phyloP scores from a whole-genome alignment of 1,140 invertebrate species.

The Drosophila tristis region DNA sequence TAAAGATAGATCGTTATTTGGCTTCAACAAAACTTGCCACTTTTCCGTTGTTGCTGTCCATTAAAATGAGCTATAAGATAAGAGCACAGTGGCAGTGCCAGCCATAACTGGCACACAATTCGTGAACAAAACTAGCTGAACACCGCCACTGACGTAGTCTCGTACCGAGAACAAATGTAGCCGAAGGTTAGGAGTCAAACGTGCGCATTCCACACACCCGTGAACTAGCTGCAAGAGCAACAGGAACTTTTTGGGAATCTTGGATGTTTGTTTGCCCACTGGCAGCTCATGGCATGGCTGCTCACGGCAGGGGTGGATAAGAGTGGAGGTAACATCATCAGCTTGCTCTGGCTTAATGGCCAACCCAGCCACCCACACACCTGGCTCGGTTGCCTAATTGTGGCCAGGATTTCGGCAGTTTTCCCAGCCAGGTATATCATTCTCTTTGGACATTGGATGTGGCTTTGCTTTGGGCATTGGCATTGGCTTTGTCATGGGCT shows the following conservation, averaged over 20 bases:
- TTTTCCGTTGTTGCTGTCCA: conserved; percentile 1
- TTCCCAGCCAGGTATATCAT: conserved; percentile 14
- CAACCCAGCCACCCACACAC: conserved; percentile 14
- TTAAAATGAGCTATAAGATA: conserved; percentile 30
- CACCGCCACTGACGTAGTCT: conserved; percentile 32
- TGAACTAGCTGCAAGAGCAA: conserved; percentile 28
- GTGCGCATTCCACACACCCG: conserved; percentile 4
- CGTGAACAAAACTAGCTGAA: conserved; percentile 28
- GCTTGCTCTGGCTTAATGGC: conserved; percentile 16
- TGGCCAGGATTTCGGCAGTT: conserved; percentile 49
- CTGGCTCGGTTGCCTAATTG: conserved; percentile 59
- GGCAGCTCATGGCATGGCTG: conserved; percentile 24
- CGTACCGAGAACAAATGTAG: conserved; percentile 27
- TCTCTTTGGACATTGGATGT: conserved; percentile 28
- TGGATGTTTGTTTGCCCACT: conserved; percentile 58
- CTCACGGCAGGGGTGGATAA: conserved; percentile 22
- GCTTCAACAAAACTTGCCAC: conserved; percentile 3
- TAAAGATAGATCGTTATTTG: conserved; percentile 24
- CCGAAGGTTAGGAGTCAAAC: conserved; percentile 46
- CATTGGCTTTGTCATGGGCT: conserved; percentile 31
- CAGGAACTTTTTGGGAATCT: conserved; percentile 54
- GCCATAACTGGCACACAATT: conserved; percentile 42
- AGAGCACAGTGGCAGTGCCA: background rate
- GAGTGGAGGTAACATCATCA: background rate
- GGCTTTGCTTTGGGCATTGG: conserved; percentile 14